Conservation (phyloP, 2,113 vertebrate genomes). For the Hemichromis elongatus region DNA sequence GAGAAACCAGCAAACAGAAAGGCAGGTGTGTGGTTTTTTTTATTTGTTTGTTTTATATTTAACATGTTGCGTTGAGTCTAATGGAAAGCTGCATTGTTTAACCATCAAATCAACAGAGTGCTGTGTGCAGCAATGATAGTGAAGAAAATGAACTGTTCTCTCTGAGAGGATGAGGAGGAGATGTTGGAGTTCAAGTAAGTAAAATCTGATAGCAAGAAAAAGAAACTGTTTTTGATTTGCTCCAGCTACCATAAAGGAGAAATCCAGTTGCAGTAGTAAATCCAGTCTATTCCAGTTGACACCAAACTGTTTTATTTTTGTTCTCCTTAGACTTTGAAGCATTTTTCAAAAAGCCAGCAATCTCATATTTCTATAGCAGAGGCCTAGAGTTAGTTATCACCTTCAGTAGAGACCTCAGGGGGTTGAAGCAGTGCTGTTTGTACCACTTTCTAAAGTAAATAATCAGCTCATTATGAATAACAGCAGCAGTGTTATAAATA, state of each 20-base stretch:
- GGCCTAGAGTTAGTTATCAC: not conserved
- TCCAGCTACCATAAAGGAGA: not conserved
- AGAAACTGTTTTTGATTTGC: accelerated
- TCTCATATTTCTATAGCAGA: accelerated
- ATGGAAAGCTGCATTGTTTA: no score
- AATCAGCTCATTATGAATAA: no score
- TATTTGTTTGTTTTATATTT: no score
- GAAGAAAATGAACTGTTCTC: not conserved
- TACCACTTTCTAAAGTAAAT: accelerated
- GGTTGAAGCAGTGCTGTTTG: not conserved
- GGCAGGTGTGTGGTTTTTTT: no score
- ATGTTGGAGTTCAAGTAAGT: accelerated
- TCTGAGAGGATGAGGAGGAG: accelerated
- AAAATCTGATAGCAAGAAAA: not conserved
- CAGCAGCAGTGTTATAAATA: accelerated
- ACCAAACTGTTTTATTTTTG: accelerated
- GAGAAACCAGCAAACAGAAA: no score
- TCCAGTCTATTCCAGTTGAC: accelerated
- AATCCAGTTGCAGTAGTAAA: accelerated
- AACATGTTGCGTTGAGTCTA: no score
- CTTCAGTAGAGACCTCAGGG: not conserved
- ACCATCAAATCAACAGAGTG: accelerated
- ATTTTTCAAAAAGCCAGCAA: accelerated
- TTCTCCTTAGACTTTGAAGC: accelerated
- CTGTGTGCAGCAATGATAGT: not conserved